Percentiles rank a stretch among this genome's conserved stretches.
These are phyloP conservation scores for Sinella curviseta DNA, from an alignment of 1,140 invertebrate species.

Conservation along the genomic window DNA sequence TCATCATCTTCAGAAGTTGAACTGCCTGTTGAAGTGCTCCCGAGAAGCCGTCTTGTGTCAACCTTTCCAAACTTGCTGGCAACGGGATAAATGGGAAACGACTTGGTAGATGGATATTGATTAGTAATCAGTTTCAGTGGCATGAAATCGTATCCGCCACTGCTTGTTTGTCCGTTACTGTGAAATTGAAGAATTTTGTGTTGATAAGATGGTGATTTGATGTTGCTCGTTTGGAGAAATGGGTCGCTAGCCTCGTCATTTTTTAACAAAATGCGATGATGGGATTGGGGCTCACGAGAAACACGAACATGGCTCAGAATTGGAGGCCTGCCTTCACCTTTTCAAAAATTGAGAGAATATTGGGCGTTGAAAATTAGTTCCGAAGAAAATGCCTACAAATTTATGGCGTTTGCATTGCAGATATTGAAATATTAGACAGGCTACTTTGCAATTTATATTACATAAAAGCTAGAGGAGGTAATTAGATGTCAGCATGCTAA, in stretches of 20 bases:
- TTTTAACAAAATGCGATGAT: not conserved
- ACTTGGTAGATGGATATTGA: not conserved
- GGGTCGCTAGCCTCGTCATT: not conserved
- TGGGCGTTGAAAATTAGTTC: no score
- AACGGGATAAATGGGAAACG: not conserved
- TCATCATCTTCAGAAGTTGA: not conserved
- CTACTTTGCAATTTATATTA: no score
- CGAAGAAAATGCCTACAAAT: not conserved
- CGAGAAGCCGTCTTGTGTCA: not conserved
- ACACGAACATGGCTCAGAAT: conserved; percentile 30
- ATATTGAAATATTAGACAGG: no score
- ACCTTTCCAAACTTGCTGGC: not conserved
- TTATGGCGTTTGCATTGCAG: not conserved
- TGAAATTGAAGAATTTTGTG: conserved; percentile 37
- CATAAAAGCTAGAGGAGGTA: no score
- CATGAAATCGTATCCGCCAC: not conserved
- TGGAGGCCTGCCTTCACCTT: conserved; percentile 35
- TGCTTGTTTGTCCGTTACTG: conserved; percentile 20
- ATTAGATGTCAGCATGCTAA: not conserved
- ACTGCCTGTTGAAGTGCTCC: conserved; percentile 1
- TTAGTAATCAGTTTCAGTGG: not conserved
- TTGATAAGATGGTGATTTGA: conserved; percentile 37
- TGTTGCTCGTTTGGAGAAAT: not conserved
- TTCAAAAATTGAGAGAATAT: no score
- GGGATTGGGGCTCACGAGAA: conserved; percentile 24